phyloP scores from a whole-genome alignment of 2,113 vertebrate genomes.

The Upupa epops region DNA sequence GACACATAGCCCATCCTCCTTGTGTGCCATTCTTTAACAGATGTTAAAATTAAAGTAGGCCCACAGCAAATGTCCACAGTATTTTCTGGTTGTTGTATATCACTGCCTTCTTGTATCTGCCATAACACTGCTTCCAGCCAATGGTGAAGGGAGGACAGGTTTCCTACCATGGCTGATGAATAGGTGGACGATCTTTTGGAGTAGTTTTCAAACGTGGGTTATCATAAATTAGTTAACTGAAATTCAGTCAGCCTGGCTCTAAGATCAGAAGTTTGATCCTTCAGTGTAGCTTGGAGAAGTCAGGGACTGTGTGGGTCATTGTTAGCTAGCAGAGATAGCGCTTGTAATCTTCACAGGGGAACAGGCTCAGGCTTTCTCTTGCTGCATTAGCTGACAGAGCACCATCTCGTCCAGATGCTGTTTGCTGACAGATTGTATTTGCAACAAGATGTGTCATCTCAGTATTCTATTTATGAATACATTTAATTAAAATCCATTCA shows the following conservation, averaged over 20 bases:
- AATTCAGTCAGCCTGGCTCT: neutral
- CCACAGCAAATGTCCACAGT: neutral
- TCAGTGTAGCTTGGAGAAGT: neutral
- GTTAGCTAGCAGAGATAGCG: constrained; percentile 10
- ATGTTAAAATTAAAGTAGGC: neutral
- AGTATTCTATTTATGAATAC: constrained; percentile 44
- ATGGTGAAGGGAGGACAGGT: neutral
- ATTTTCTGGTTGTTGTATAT: neutral
- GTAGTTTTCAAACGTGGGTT: neutral
- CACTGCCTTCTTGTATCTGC: neutral
- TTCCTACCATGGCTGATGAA: neutral
- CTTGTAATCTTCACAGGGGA: neutral
- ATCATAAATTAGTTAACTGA: neutral
- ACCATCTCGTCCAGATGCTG: constrained; percentile 42
- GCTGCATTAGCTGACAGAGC: constrained; percentile 54
- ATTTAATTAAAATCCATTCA: constrained; percentile 65
- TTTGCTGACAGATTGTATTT: constrained; percentile 58
- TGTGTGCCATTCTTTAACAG: neutral
- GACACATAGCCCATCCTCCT: neutral
- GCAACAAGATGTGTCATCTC: constrained; percentile 49
- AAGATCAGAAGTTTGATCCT: neutral
- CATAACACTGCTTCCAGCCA: neutral
- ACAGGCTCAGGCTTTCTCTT: neutral
- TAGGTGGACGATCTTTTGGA: neutral
- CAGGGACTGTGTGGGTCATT: accelerated